Evolutionary conservation across 2,888 invertebrate genomes (phyloP).

Genomic region (Orgyia antiqua): DNA sequence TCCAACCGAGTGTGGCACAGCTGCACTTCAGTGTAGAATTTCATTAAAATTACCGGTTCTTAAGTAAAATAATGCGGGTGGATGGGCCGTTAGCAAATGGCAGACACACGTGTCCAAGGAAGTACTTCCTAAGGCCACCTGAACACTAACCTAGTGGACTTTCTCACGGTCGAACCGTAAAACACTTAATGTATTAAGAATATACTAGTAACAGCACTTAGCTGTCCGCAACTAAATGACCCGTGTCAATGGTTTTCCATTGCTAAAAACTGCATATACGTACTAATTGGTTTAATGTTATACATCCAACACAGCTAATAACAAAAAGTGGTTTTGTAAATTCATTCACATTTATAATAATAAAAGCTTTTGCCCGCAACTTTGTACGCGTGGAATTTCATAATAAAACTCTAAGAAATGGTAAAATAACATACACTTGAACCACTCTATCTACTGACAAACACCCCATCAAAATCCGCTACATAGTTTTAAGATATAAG

Average conservation of each 20-base stretch:
- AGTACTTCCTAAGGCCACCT: conserved; percentile 57
- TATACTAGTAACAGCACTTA: conserved; percentile 49
- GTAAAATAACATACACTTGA: too few relatives aligned
- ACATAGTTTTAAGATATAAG: too few relatives aligned
- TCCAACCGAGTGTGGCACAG: conserved; percentile 59
- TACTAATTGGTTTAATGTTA: conserved; percentile 7
- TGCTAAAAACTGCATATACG: conserved; percentile 7
- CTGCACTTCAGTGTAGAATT: conserved; percentile 67
- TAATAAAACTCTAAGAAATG: too few relatives aligned
- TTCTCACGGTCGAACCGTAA: conserved; percentile 57
- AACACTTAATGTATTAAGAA: conserved; percentile 43
- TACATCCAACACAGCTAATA: too few relatives aligned
- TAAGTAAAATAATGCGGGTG: conserved; percentile 66
- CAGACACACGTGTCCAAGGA: conserved; percentile 61
- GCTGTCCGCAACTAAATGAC: conserved; percentile 26
- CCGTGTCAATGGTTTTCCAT: conserved; percentile 19
- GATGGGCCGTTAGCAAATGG: conserved; percentile 51
- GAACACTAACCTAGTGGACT: conserved; percentile 43
- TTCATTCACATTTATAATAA: too few relatives aligned
- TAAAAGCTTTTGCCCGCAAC: too few relatives aligned
- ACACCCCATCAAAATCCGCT: too few relatives aligned
- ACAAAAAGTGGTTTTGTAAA: too few relatives aligned
- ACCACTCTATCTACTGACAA: too few relatives aligned
- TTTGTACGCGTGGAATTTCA: too few relatives aligned
- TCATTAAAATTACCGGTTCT: conserved; percentile 70